phyloP scores from a whole-genome alignment of 2,113 vertebrate genomes.

The Illadopsis cleaveri region DNA sequence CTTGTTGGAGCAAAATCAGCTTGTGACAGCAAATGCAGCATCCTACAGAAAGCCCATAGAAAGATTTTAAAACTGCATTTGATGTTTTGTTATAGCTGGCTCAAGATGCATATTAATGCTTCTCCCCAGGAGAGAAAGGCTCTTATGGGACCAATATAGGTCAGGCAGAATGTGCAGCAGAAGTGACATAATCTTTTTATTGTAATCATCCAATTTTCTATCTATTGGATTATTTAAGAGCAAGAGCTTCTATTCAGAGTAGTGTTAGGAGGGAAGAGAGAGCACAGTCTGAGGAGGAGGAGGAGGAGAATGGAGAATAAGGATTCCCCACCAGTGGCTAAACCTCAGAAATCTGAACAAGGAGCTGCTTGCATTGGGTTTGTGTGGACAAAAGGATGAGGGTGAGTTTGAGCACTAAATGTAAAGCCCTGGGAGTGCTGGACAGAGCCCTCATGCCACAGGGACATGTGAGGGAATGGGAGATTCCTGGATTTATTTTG shows the following conservation, averaged over 20 bases:
- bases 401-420: background rate
- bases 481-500: background rate
- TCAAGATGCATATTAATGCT: background rate
- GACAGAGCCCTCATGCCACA: background rate
- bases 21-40: conserved; percentile 31
- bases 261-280: background rate
- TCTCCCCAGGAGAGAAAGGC: background rate
- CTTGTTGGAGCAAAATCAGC: conserved; percentile 4
- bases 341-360: background rate
- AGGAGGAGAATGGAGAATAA: background rate
- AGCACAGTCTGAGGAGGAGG: background rate
- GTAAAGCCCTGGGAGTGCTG: background rate
- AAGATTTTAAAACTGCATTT: background rate
- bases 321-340: background rate
- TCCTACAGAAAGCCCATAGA: background rate
- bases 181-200: background rate
- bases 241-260: background rate
- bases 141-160: background rate
- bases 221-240: conserved; percentile 4
- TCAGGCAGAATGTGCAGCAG: conserved; percentile 5
- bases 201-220: background rate
- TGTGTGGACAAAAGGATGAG: background rate
- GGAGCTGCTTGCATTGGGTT: background rate
- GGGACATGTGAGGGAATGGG: background rate
- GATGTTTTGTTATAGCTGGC: conserved; percentile 3